A percentile compares a stretch with the other conserved stretches of the same genome.
phyloP scores from a whole-genome alignment of 2,797 vertebrate genomes.

The Loris lydekkerianus region DNA sequence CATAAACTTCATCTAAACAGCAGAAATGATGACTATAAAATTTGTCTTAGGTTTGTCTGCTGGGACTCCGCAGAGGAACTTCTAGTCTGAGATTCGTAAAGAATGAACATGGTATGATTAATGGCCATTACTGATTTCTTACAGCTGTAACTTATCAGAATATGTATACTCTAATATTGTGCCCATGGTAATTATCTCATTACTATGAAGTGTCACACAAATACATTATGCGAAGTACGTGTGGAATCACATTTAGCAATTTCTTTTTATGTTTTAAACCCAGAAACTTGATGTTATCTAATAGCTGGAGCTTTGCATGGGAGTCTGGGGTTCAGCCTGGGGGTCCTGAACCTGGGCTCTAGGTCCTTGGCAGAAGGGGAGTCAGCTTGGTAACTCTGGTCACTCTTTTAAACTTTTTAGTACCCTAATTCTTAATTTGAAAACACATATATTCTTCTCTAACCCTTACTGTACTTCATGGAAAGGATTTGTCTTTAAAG shows the following conservation, averaged over 20 bases:
- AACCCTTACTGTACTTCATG: background rate
- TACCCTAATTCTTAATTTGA: slow-evolving; percentile 26
- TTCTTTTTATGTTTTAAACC: slow-evolving; percentile 70
- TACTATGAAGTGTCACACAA: slow-evolving; percentile 84
- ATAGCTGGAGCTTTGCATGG: background rate
- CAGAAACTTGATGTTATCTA: slow-evolving; percentile 40
- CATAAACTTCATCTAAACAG: slow-evolving; percentile 68
- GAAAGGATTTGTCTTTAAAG: slow-evolving; percentile 36
- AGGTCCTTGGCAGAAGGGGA: background rate
- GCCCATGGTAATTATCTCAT: slow-evolving; percentile 84
- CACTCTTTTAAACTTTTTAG: slow-evolving; percentile 24
- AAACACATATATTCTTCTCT: slow-evolving; percentile 1
- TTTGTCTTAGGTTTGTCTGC: slow-evolving; percentile 59
- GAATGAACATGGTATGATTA: slow-evolving; percentile 77
- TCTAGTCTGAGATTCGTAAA: slow-evolving; percentile 57
- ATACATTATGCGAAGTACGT: slow-evolving; percentile 68
- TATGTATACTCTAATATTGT: slow-evolving; percentile 80
- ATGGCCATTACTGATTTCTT: slow-evolving; percentile 80
- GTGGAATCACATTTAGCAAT: slow-evolving; percentile 77
- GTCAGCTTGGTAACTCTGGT: background rate
- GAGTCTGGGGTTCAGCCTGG: background rate
- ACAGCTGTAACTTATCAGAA: slow-evolving; percentile 81
- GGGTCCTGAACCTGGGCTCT: background rate
- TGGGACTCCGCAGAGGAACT: slow-evolving; percentile 65
- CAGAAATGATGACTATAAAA: slow-evolving; percentile 70